These are phyloP conservation scores for Cybosia mesomella DNA, from an alignment of 2,888 invertebrate genomes.

Conservation along the genomic window DNA sequence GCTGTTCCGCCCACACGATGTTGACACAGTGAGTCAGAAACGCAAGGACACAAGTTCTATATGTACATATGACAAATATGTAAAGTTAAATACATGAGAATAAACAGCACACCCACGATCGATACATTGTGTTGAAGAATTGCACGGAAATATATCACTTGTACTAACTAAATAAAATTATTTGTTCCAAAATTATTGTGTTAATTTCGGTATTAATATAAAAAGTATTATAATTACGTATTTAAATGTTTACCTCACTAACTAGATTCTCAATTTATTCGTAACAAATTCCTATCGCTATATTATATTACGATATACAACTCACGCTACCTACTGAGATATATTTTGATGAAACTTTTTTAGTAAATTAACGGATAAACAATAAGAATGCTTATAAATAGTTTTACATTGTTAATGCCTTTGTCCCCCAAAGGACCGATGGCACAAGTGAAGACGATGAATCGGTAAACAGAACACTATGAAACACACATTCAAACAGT, in stretches of 20 bases:
- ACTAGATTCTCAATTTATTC: background rate
- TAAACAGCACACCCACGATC: conserved; percentile 69
- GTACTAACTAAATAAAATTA: background rate
- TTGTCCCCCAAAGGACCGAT: too few relatives aligned
- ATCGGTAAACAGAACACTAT: too few relatives aligned
- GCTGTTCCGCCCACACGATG: conserved; percentile 79
- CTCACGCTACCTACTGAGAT: too few relatives aligned
- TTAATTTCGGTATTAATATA: background rate
- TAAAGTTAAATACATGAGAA: conserved; percentile 71
- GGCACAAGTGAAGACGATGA: too few relatives aligned
- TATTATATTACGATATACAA: background rate
- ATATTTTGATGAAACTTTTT: too few relatives aligned
- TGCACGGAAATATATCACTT: conserved; percentile 28
- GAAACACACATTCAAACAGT: too few relatives aligned
- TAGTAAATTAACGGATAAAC: too few relatives aligned
- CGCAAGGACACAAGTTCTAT: conserved; percentile 72
- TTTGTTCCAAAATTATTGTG: background rate
- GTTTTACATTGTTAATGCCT: too few relatives aligned
- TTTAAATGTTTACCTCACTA: background rate
- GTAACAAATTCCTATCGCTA: background rate
- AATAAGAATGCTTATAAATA: too few relatives aligned
- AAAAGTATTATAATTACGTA: background rate
- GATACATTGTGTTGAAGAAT: conserved; percentile 48
- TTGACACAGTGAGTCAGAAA: conserved; percentile 83
- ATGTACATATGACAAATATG: conserved; percentile 68